These are phyloP conservation scores for Amblyjoppa proteus DNA, from an alignment of 2,888 invertebrate species.

Conservation along the genomic window DNA sequence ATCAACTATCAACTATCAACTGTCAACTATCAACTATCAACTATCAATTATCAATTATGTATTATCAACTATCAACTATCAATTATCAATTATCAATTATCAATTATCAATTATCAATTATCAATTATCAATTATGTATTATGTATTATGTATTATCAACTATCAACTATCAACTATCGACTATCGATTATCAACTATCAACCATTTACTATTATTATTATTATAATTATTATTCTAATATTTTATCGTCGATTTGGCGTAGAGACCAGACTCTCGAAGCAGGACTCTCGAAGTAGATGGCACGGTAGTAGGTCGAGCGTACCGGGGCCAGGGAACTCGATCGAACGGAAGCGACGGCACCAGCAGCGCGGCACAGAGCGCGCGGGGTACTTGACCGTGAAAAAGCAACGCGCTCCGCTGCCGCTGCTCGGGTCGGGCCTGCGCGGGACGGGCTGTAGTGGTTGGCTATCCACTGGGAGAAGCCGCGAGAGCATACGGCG, in stretches of 20 bases:
- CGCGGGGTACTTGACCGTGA: slow-evolving; percentile 84
- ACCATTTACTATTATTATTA: too few relatives aligned
- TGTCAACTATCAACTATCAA: too few relatives aligned
- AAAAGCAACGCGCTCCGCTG: slow-evolving; percentile 61
- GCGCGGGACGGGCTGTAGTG: slow-evolving; percentile 40
- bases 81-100: too few relatives aligned
- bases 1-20: too few relatives aligned
- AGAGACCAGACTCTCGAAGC: background rate
- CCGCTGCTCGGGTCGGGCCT: slow-evolving; percentile 7
- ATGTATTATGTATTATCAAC: too few relatives aligned
- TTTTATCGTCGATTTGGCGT: background rate
- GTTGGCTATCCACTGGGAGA: slow-evolving; percentile 36
- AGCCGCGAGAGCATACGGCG: slow-evolving; percentile 28
- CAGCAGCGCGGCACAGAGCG: slow-evolving; percentile 57
- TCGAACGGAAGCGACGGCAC: slow-evolving; percentile 80
- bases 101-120: too few relatives aligned
- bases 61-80: too few relatives aligned
- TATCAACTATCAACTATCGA: too few relatives aligned
- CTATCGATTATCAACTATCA: too few relatives aligned
- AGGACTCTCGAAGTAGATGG: slow-evolving; percentile 59
- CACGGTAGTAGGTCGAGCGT: slow-evolving; percentile 77
- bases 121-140: too few relatives aligned
- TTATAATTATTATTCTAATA: too few relatives aligned
- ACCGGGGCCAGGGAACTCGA: slow-evolving; percentile 79
- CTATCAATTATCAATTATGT: too few relatives aligned